Base-by-base conservation (phyloP, 2,113 vertebrate species). In the Apus apus region DNA sequence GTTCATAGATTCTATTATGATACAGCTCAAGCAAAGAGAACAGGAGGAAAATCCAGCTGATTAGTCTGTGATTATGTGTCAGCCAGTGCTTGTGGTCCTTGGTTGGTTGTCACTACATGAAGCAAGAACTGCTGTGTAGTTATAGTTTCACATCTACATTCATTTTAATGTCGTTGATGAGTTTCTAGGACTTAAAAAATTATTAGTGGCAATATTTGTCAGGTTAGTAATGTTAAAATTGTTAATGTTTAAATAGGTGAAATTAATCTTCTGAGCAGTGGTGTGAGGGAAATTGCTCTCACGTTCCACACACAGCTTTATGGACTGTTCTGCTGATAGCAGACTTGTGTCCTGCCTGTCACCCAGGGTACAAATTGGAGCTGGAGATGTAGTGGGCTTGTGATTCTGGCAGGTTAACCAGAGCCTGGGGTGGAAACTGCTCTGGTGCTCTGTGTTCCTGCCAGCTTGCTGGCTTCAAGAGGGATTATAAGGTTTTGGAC, bases 1-100 rank as follows among this genome's bases (percentile, higher is more conserved):
- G 97, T 90, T 96, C 96, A 91, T 96, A 97, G 89, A 85, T 94
- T 96, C 78, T 96, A 96, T 96, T 96, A 91, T 80, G 92, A 96
- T 97, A 96, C 95, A 82, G 93, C 94, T 89, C 18, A 20, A 40
- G 70, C 48, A 71, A 83, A 79, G 84, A 67, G 74, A 93, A 48
- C 20, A 23, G 76, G 79, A 46, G 32, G 18, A 34, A 86, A 94
- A 94, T 85, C 45, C 88, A 82, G 73, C 92, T 94, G 89, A 94
- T 96, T 95, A 96, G 93, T 81, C 71, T 32, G 87, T 94, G 89
- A 79, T 94, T 94, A 38, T 85, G 84, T 56, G 76, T 68, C 89
- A 78, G 73, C 70, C 38, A 82, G 73, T 27, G 67, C 93, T 85
- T 61, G 43, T 21, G 74, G 66, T 61, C 80, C 73, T 61, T 46